Base-by-base conservation (phyloP, 1,140 invertebrate genomes). In the Pogonognathellus flavescens region DNA sequence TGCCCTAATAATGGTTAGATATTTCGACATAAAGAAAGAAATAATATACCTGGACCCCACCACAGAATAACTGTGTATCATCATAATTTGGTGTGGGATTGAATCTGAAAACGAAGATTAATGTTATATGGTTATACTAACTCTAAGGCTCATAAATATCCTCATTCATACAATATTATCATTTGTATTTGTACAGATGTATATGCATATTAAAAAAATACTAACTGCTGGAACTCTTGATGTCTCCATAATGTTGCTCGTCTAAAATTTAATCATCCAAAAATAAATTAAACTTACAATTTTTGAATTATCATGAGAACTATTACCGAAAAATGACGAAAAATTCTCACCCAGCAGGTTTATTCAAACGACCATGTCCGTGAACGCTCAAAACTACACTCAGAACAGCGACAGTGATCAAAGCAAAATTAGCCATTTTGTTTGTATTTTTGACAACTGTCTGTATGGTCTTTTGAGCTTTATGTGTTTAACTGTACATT, bases 181-280 rank as follows among this genome's bases (percentile, higher is more conserved):
- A n/a, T n/a, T n/a, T n/a, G n/a, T n/a, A n/a, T n/a, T n/a, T n/a
- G n/a, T n/a, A n/a, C n/a, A n/a, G n/a, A n/a, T n/a, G n/a, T n/a
- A n/a, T n/a, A n/a, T n/a, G n/a, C n/a, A n/a, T n/a, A n/a, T n/a
- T n/a, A n/a, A n/a, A n/a, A n/a, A n/a, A 60, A 60, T 10, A 76
- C 70, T 0, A 94, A 96, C 55, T 95, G 94, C 89, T 41, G 52
- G 41, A 70, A 88, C 53, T 88, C 85, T 13, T 57, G 72, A n/a
- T 92, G 93, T 52, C 95, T 92, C 94, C 94, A 95, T 41, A 94
- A 91, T 25, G 93, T 92, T 84, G 93, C 93, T 82, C 95, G 92
- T 82, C 93, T 41, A 41, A 41, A 41, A 41, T 41, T 41, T 41
- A 41, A 41, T n/a, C n/a, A n/a, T n/a, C n/a, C 31, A 41, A 41